A percentile compares a stretch with the other conserved stretches of the same genome.
These are phyloP conservation scores for Eira barbara DNA, from an alignment of 2,113 vertebrate genomes.

Conservation along the genomic window DNA sequence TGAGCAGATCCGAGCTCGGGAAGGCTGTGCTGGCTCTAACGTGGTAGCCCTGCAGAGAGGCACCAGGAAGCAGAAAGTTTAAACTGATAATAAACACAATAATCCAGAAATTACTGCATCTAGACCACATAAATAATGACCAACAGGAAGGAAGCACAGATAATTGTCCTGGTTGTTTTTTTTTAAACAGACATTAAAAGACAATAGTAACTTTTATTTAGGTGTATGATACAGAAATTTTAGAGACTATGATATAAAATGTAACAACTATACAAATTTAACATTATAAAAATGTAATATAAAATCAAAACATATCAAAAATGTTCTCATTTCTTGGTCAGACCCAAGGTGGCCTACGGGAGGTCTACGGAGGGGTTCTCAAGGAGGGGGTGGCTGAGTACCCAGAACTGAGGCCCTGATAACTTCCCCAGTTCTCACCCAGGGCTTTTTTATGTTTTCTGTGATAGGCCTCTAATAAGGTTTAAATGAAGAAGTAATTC, in stretches of 20 bases:
- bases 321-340: not conserved
- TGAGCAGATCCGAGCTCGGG: not conserved
- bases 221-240: not conserved
- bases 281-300: not conserved
- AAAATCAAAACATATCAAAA: not conserved
- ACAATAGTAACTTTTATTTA: not conserved
- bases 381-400: not conserved
- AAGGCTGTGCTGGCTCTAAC: not conserved
- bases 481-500: not conserved
- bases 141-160: not conserved
- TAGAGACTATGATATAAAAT: not conserved
- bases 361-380: not conserved
- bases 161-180: not conserved
- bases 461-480: not conserved
- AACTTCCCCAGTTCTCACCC: not conserved
- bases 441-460: not conserved
- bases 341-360: not conserved
- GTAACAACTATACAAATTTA: not conserved
- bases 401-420: not conserved
- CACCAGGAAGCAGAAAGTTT: slow-evolving; percentile 35
- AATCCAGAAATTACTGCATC: not conserved
- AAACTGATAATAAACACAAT: not conserved
- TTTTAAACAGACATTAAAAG: not conserved
- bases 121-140: not conserved
- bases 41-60: not conserved